Evolutionary conservation across 2,113 vertebrate genomes (phyloP).

Genomic region (Nipponia nippon): DNA sequence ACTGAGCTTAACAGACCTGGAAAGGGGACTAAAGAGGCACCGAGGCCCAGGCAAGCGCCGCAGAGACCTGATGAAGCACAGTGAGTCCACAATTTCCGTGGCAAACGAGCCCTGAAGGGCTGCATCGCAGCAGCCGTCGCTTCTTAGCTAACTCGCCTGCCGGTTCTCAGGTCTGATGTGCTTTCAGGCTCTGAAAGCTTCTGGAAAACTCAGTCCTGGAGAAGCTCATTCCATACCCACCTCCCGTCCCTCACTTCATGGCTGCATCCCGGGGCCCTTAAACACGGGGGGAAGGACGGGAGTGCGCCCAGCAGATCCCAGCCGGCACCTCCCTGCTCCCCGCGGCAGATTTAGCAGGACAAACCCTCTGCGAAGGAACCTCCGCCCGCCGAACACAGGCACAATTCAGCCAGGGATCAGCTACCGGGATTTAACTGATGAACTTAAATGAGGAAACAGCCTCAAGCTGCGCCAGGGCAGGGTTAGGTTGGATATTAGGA

Average conservation of each 20-base stretch:
- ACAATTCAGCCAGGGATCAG: not conserved
- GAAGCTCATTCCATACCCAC: not conserved
- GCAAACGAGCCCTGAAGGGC: not conserved
- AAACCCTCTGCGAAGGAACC: not conserved
- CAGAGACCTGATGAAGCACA: accelerated
- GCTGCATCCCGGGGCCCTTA: no score
- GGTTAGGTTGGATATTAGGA: no score
- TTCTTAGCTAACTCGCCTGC: not conserved
- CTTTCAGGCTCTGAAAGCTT: not conserved
- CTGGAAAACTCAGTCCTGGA: not conserved
- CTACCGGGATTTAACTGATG: no score
- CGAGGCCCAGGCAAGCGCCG: not conserved
- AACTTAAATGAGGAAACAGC: no score
- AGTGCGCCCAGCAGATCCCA: not conserved
- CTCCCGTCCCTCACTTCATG: no score
- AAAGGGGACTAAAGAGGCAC: not conserved
- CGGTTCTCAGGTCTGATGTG: not conserved
- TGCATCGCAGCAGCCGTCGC: accelerated
- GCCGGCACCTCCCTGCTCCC: not conserved
- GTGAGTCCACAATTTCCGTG: accelerated
- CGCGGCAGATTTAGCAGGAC: accelerated
- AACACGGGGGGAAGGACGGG: not conserved
- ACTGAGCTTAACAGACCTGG: not conserved
- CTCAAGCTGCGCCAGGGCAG: no score
- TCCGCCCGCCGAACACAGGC: not conserved